Percentiles rank a stretch among this genome's conserved stretches.
Conservation (phyloP, 2,797 vertebrate species). For the Premnoplex brunnescens region DNA sequence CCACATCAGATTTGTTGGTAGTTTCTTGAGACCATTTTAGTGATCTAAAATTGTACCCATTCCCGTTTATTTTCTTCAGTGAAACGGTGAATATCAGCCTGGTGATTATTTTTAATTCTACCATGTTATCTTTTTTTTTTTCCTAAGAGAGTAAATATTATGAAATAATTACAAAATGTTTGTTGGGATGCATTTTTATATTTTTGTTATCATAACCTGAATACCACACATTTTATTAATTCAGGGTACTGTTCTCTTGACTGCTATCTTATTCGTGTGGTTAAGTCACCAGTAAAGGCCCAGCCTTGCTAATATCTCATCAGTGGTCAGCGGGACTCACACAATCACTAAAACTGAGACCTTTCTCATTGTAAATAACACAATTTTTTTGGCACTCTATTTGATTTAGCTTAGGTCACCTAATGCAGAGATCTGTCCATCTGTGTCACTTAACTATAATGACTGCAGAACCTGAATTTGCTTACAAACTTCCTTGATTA, state of each 20-base stretch:
- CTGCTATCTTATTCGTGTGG: background rate
- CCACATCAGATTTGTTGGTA: background rate
- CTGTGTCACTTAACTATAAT: slow-evolving; percentile 27
- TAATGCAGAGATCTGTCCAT: slow-evolving; percentile 26
- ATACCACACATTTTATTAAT: background rate
- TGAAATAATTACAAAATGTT: background rate
- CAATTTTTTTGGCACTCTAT: background rate
- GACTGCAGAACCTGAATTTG: slow-evolving; percentile 10
- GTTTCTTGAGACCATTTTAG: background rate
- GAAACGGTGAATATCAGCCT: background rate
- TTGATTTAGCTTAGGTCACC: background rate
- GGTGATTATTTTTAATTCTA: background rate
- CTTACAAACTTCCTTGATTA: slow-evolving; percentile 16
- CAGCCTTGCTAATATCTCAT: background rate
- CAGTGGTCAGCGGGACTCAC: background rate
- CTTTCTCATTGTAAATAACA: background rate
- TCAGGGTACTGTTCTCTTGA: background rate
- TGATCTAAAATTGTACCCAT: background rate
- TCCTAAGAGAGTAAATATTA: background rate
- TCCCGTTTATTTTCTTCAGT: background rate
- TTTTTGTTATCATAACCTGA: background rate
- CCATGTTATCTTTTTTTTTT: background rate
- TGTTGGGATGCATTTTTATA: background rate
- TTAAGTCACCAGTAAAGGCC: background rate
- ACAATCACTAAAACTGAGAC: background rate